Evolutionary conservation across 2,888 invertebrate species (phyloP), one percentile per base, ranked within the genome.

Genomic region (Uloborus plumipes): DNA sequence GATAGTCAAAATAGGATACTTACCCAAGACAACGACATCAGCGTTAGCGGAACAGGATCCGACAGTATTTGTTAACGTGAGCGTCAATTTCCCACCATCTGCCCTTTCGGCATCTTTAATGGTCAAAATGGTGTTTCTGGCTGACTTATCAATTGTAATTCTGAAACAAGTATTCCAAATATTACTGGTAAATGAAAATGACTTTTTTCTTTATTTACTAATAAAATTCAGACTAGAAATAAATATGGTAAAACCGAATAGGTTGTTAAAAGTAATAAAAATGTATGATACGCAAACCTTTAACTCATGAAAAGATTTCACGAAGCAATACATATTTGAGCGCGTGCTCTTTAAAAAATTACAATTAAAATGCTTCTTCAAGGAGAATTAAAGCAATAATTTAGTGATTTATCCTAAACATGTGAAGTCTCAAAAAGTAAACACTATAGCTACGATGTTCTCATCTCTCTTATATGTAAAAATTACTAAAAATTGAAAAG

Each of bases 1-100:
- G 26, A 26, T 26, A 39, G 9, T 39, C 7, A 39, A 11, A 3
- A 26, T 4, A 6, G 39, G 7, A 39, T 58, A 15, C 80, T 77
- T 78, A 77, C 81, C 95, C 91, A 88, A n/a, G 80, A 87, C 85
- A 31, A 86, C 84, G 15, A 84, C 62, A 39, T 84, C 82, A 39
- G 81, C 82, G 58, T 39, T 55, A 1, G 50, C 81, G 1, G 77
- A 78, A 51, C 59, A 58, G 13, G 93, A 93, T 20, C 99, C 99
- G n/a, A 97, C 96, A 85, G 94, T 93, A 90, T 99, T 99, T 74
- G 93, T 94, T 62, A 99, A 91, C 2, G 94, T 92, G 85, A 99
- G 90, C 88, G 94, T 95, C 89, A 98, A 99, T 89, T 95, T 95
- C 73, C 98, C 98, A 86, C 97, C 97, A 90, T 99, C 98, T 20